Conservation (phyloP, 2,888 invertebrate species). For the Rhabditoides inermis region DNA sequence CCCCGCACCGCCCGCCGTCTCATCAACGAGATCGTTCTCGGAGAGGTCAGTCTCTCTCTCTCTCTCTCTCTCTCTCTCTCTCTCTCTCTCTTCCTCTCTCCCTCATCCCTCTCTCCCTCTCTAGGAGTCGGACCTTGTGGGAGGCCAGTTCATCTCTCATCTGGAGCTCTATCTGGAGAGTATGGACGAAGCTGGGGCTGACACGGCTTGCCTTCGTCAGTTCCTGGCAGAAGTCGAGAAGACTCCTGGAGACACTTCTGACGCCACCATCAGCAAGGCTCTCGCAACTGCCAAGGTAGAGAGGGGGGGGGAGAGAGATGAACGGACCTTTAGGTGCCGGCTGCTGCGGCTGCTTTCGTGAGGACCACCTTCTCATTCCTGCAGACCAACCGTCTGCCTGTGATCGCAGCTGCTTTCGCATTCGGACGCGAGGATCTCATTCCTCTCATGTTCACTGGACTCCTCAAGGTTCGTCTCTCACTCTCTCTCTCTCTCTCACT, state of each 20-base stretch:
- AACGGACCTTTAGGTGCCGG: conserved; percentile 1
- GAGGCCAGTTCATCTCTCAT: conserved; percentile 15
- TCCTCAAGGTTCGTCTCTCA: no score
- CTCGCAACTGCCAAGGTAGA: neutral
- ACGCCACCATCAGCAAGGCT: conserved; percentile 3
- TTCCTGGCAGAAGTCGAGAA: neutral
- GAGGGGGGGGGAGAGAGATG: neutral
- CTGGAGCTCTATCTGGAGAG: conserved; percentile 15
- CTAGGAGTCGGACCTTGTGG: conserved; percentile 6
- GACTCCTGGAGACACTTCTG: conserved; percentile 3
- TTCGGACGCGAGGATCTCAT: conserved; percentile 17
- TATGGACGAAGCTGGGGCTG: conserved; percentile 10
- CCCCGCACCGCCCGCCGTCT: conserved; percentile 8
- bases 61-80: no score
- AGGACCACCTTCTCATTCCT: conserved; percentile 13
- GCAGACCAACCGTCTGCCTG: conserved; percentile 7
- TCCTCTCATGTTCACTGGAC: conserved; percentile 15
- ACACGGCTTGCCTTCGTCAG: neutral
- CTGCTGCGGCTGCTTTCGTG: conserved; percentile 12
- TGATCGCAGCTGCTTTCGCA: conserved; percentile 16
- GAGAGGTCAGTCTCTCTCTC: conserved; percentile 8
- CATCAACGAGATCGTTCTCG: conserved; percentile 19
- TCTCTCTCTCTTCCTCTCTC: no score
- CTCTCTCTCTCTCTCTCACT: no score
- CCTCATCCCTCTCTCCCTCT: no score